phyloP scores from a whole-genome alignment of 2,888 invertebrate genomes.

The Oligia strigilis region DNA sequence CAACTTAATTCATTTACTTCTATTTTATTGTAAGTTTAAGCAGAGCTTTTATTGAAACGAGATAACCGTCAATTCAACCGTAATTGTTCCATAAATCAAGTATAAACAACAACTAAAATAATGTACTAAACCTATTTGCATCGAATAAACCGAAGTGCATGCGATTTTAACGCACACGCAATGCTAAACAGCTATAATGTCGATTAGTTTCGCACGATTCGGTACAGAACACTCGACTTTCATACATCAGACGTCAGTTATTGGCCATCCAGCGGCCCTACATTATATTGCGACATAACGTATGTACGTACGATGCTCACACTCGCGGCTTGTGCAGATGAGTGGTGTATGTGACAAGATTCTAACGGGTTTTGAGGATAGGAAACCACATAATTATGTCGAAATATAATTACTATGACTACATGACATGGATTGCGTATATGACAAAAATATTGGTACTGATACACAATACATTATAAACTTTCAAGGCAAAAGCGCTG shows the following conservation, averaged over 20 bases:
- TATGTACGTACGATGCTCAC: conserved; percentile 45
- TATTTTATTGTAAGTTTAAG: conserved; percentile 10
- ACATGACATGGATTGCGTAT: not conserved
- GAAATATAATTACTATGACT: not conserved
- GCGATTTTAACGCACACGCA: conserved; percentile 58
- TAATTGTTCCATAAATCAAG: conserved; percentile 26
- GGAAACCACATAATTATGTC: not conserved
- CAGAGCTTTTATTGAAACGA: not conserved
- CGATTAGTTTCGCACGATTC: conserved; percentile 73
- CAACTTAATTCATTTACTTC: conserved; percentile 9
- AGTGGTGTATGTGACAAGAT: conserved; percentile 48
- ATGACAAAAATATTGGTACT: no score
- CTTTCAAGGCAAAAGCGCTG: not conserved
- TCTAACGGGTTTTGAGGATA: conserved; percentile 9
- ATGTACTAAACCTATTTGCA: conserved; percentile 29
- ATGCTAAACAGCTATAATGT: conserved; percentile 65
- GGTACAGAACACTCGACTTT: conserved; percentile 65
- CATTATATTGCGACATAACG: conserved; percentile 64
- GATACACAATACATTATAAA: not conserved
- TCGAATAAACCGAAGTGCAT: conserved; percentile 46
- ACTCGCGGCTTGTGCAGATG: conserved; percentile 25
- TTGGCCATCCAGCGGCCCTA: conserved; percentile 56
- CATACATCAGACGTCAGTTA: conserved; percentile 62
- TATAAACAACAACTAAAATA: conserved; percentile 7
- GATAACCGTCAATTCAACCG: not conserved